These are phyloP conservation scores for Tanypteryx hageni DNA, from an alignment of 2,888 invertebrate genomes.

Conservation along the genomic window DNA sequence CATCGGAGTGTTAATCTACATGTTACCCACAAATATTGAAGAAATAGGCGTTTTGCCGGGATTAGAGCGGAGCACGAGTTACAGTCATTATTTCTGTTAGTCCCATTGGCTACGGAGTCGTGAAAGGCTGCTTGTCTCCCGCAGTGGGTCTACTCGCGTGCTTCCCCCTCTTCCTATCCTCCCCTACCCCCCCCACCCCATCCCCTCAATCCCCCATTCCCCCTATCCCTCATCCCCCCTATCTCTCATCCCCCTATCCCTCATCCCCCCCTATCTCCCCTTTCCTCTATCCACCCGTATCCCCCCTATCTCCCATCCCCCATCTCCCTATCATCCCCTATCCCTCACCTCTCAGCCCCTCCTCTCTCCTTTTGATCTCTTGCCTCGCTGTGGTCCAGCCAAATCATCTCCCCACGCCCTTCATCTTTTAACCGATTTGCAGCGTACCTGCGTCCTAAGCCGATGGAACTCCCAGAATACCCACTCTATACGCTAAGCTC, in stretches of 20 bases:
- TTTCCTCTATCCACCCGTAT: not conserved
- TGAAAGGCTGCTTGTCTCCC: conserved; percentile 48
- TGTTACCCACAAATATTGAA: conserved; percentile 34
- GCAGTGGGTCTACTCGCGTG: not conserved
- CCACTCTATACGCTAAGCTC: not conserved
- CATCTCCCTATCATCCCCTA: not conserved
- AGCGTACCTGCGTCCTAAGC: not conserved
- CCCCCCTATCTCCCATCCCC: not conserved
- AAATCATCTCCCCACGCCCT: not conserved
- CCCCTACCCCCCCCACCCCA: not conserved
- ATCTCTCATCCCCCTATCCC: not conserved
- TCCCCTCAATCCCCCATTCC: too few relatives aligned
- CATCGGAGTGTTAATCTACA: conserved; percentile 16
- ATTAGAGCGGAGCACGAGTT: not conserved
- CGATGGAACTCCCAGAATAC: not conserved
- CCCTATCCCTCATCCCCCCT: not conserved
- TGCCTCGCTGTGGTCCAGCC: conserved; percentile 26
- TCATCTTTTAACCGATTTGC: not conserved
- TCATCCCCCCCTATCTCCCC: not conserved
- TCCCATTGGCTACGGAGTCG: conserved; percentile 29
- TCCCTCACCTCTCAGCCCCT: not conserved
- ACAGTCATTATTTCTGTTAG: conserved; percentile 45
- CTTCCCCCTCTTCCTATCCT: not conserved
- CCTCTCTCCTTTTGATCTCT: not conserved
- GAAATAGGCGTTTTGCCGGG: conserved; percentile 22